Percentiles rank a stretch among this genome's conserved stretches.
Conservation (phyloP, 2,113 vertebrate species). For the Struthio camelus region DNA sequence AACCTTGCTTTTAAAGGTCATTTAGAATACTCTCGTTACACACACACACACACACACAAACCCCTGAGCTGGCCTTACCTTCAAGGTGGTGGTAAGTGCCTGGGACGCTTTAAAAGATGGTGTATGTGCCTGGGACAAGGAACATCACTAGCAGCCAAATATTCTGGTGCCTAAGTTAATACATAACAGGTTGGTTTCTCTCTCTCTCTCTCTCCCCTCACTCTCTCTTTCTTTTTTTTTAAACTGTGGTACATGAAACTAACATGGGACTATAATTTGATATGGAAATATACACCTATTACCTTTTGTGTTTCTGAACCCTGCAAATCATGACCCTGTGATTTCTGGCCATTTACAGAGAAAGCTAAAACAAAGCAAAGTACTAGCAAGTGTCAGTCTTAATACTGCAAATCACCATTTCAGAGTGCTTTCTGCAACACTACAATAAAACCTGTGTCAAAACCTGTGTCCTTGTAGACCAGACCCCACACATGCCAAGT, state of each 20-base stretch:
- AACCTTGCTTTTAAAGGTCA: constrained; percentile 70
- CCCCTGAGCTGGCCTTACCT: background rate
- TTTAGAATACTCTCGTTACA: constrained; percentile 75
- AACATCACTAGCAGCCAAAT: background rate
- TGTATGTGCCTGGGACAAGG: background rate
- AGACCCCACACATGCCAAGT: background rate
- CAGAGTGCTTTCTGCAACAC: background rate
- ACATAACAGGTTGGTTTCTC: background rate
- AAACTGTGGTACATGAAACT: background rate
- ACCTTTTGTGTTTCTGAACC: background rate
- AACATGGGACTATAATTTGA: background rate
- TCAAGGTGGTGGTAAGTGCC: background rate
- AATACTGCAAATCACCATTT: background rate
- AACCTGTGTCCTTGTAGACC: background rate
- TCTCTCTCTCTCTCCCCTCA: background rate
- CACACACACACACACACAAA: constrained; percentile 55
- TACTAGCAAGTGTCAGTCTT: background rate
- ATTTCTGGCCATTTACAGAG: background rate
- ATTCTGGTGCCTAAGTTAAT: background rate
- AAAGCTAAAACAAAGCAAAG: background rate
- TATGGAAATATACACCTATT: background rate
- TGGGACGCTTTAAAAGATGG: background rate
- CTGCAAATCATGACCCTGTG: background rate
- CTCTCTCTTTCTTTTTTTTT: background rate
- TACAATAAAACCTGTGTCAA: background rate